A percentile compares a stretch with the other conserved stretches of the same genome.
Conservation (phyloP, 1,140 invertebrate genomes). For the Andrena cerasifolii region DNA sequence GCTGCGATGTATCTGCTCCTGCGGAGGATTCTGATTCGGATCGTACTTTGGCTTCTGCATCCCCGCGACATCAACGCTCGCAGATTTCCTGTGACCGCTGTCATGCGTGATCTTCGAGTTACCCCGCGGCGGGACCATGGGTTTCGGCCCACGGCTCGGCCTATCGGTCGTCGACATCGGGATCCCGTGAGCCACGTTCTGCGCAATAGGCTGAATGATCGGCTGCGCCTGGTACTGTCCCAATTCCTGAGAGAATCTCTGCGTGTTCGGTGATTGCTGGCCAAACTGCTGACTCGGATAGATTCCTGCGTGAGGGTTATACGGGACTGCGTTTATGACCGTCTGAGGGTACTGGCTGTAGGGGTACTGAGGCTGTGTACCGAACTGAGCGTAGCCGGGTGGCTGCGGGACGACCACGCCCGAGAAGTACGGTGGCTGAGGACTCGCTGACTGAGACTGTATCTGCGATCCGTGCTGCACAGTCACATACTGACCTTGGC, state of each 20-base stretch:
- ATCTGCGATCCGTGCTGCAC: slow-evolving; percentile 74
- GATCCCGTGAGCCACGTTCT: slow-evolving; percentile 73
- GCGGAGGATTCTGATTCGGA: slow-evolving; percentile 34
- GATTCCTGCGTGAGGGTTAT: slow-evolving; percentile 72
- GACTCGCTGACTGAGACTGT: slow-evolving; percentile 74
- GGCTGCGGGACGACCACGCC: slow-evolving; percentile 71
- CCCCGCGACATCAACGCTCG: slow-evolving; percentile 68
- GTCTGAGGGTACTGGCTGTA: slow-evolving; percentile 79
- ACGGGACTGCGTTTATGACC: slow-evolving; percentile 76
- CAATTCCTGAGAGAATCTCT: slow-evolving; percentile 78
- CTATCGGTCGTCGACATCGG: slow-evolving; percentile 66
- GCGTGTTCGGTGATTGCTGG: slow-evolving; percentile 78
- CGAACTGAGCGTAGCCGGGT: slow-evolving; percentile 73
- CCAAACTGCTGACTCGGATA: slow-evolving; percentile 73
- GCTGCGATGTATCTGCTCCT: slow-evolving; percentile 63
- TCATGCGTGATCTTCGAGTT: slow-evolving; percentile 81
- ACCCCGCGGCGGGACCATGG: slow-evolving; percentile 78
- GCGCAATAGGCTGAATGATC: slow-evolving; percentile 80
- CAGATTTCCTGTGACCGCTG: slow-evolving; percentile 71
- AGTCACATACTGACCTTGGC: slow-evolving; percentile 76
- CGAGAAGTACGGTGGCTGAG: slow-evolving; percentile 75
- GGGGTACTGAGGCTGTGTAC: slow-evolving; percentile 70
- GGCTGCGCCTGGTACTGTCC: slow-evolving; percentile 78
- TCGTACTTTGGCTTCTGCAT: slow-evolving; percentile 60
- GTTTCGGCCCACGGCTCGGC: slow-evolving; percentile 76